Evolutionary conservation across 2,888 invertebrate genomes (phyloP).

Genomic region (Oscheius myriophilus): DNA sequence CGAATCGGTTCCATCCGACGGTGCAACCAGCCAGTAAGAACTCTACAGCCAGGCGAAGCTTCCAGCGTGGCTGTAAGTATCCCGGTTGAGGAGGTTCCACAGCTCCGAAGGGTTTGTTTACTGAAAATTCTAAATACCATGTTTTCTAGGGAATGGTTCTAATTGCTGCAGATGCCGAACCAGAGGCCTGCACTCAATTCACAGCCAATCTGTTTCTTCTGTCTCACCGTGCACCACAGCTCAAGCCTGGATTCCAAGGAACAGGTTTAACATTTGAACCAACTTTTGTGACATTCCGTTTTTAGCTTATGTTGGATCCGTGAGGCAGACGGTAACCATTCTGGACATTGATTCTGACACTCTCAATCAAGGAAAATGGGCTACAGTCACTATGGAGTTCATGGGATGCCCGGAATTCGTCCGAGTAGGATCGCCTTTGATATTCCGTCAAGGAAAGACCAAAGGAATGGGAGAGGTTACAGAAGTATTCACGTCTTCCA

Average conservation of each 20-base stretch:
- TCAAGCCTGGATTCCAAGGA: conserved; percentile 76
- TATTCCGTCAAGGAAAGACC: conserved; percentile 85
- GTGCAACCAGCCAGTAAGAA: conserved; percentile 87
- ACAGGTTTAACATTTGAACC: conserved; percentile 74
- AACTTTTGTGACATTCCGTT: background rate
- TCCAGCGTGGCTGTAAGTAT: conserved; percentile 82
- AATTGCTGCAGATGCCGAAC: conserved; percentile 73
- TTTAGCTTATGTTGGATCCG: conserved; percentile 88
- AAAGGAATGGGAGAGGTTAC: conserved; percentile 85
- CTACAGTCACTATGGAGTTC: conserved; percentile 81
- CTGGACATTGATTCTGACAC: conserved; percentile 70
- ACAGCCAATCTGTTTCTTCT: conserved; percentile 88
- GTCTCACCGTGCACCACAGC: conserved; percentile 71
- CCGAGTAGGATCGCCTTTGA: conserved; percentile 79
- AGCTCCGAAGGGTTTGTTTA: conserved; percentile 70
- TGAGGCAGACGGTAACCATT: conserved; percentile 92
- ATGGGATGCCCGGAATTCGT: conserved; percentile 58
- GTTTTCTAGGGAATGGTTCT: conserved; percentile 83
- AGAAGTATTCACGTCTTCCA: conserved; percentile 30
- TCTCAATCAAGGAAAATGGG: conserved; percentile 83
- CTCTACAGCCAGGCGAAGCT: conserved; percentile 88
- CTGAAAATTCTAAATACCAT: too few species aligned
- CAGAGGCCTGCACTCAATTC: conserved; percentile 70
- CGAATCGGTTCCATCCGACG: conserved; percentile 79
- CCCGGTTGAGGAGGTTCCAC: conserved; percentile 20